A percentile compares a stretch with the other conserved stretches of the same genome.
Evolutionary conservation across 2,888 invertebrate species (phyloP).

Genomic region (Xestoiulus laeticollis): DNA sequence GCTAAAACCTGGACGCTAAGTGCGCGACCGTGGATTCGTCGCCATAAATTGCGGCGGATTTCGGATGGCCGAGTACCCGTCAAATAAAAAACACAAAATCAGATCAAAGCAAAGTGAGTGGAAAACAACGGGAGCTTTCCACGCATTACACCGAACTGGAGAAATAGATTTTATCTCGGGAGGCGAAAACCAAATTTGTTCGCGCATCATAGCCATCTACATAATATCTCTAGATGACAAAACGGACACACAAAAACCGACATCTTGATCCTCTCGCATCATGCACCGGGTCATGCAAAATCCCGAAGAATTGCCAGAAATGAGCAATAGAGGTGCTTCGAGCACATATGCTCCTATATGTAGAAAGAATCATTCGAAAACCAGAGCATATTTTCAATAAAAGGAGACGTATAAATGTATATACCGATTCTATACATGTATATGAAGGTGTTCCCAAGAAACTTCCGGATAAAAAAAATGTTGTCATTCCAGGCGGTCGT

Average conservation of each 20-base stretch:
- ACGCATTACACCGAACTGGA: neutral
- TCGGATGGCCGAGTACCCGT: neutral
- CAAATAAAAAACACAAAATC: neutral
- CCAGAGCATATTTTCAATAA: too few relatives aligned
- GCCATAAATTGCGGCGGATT: constrained; percentile 26
- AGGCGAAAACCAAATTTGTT: neutral
- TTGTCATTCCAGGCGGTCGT: neutral
- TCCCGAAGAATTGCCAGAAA: too few relatives aligned
- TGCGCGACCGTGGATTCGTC: neutral
- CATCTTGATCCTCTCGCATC: too few relatives aligned
- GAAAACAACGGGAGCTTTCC: constrained; percentile 3
- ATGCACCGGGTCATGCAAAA: too few relatives aligned
- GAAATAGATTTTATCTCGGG: neutral
- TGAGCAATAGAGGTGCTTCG: too few relatives aligned
- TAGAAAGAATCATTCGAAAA: too few relatives aligned
- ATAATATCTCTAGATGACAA: neutral
- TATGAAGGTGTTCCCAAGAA: too few relatives aligned
- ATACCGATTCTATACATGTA: too few relatives aligned
- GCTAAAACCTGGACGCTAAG: neutral
- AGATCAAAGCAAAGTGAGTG: constrained; percentile 19
- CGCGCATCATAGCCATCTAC: neutral
- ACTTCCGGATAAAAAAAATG: neutral
- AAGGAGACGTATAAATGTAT: too few relatives aligned
- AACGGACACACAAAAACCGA: neutral
- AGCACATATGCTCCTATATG: too few relatives aligned